A percentile compares a stretch with the other conserved stretches of the same genome.
phyloP scores from a whole-genome alignment of 1,140 invertebrate genomes.

The Cyrtorhinus lividipennis region DNA sequence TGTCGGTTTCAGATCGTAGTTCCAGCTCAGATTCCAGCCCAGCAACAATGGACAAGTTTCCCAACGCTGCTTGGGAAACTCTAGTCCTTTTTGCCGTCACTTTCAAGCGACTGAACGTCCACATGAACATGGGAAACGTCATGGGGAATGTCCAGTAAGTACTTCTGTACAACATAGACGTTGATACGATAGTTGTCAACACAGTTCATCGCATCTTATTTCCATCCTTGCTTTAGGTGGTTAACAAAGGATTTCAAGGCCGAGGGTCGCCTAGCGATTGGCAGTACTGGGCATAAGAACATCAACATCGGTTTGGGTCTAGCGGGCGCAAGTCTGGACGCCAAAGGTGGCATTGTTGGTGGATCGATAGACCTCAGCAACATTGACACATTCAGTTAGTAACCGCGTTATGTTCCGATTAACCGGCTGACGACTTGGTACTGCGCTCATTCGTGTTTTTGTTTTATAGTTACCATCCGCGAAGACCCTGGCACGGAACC shows the following conservation, averaged over 20 bases:
- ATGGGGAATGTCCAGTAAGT: slow-evolving; percentile 84
- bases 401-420: too few species aligned
- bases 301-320: slow-evolving; percentile 77
- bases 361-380: slow-evolving; percentile 81
- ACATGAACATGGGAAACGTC: slow-evolving; percentile 98
- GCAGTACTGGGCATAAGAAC: slow-evolving; percentile 87
- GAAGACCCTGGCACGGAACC: slow-evolving; percentile 82
- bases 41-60: slow-evolving; percentile 34
- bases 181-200: too few species aligned
- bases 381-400: slow-evolving; percentile 69
- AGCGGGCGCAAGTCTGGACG: slow-evolving; percentile 79
- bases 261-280: slow-evolving; percentile 80
- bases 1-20: slow-evolving; percentile 16
- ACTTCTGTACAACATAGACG: too few species aligned
- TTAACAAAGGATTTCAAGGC: slow-evolving; percentile 78
- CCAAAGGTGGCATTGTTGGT: slow-evolving; percentile 90
- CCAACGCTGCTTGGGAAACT: slow-evolving; percentile 71
- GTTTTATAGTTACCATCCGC: slow-evolving; percentile 60
- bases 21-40: slow-evolving; percentile 32
- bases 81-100: slow-evolving; percentile 90
- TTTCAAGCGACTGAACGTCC: slow-evolving; percentile 85
- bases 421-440: too few species aligned
- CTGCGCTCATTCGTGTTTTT: too few species aligned
- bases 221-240: slow-evolving; percentile 51
- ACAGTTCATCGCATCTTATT: too few species aligned